Conservation (phyloP, 2,113 vertebrate genomes). For the Bos javanicus region DNA sequence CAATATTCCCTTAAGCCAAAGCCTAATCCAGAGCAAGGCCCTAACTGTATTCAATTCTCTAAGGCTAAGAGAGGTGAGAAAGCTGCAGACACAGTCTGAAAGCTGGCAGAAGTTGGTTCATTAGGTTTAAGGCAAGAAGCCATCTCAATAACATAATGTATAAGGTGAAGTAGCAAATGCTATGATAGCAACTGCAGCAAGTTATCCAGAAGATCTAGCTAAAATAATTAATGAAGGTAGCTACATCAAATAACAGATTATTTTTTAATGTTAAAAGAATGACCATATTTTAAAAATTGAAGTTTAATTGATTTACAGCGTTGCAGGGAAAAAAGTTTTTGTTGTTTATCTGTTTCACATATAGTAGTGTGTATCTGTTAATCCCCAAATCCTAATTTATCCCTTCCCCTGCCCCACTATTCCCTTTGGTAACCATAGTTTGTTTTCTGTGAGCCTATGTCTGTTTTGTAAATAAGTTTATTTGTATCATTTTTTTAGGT, state of each 20-base stretch:
- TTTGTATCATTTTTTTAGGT: background rate
- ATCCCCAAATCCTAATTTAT: background rate
- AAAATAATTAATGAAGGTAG: background rate
- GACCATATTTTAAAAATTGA: background rate
- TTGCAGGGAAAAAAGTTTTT: background rate
- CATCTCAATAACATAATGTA: background rate
- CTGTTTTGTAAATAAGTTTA: background rate
- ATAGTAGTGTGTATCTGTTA: background rate
- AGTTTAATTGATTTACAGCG: background rate
- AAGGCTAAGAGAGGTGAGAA: background rate
- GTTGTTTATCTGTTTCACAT: background rate
- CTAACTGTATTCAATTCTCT: background rate
- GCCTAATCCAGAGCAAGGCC: background rate
- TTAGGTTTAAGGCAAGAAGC: background rate
- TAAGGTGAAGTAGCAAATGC: background rate
- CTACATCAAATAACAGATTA: background rate
- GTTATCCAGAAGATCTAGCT: background rate
- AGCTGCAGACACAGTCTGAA: background rate
- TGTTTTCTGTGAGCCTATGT: background rate
- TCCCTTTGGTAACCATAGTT: background rate
- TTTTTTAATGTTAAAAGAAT: background rate
- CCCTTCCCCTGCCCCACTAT: background rate
- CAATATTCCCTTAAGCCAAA: background rate
- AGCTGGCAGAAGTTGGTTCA: background rate
- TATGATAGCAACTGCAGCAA: background rate